Evolutionary conservation across 2,888 invertebrate genomes (phyloP), one percentile per base, ranked within the genome.

Genomic region (Eudemis profundana): DNA sequence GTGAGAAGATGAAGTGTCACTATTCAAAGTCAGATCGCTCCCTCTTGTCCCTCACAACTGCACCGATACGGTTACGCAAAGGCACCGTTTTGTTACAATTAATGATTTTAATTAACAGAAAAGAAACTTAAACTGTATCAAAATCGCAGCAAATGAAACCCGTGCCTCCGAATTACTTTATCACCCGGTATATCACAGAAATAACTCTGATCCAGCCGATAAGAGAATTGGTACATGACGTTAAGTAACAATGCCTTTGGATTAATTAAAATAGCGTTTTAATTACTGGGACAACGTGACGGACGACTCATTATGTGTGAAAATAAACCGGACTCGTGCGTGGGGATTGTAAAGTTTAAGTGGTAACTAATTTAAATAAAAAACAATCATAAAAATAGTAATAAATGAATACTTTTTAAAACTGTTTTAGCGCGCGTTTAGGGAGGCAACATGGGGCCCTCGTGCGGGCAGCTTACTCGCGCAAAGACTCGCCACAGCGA

Each of bases 71-170:
- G 50, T 51, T 64, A 57, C 70, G 72, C 74, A 76, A 84, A 82
- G 80, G 81, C 77, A 71, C 74, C 77, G 76, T 81, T 87, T 84
- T 83, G 81, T 80, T 82, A 84, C 84, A 87, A 85, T 88, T 86
- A 87, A 87, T 78, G 79, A 73, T 76, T 79, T 86, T 87, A 88
- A 88, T 88, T 89, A 86, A 84, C 72, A 78, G 79, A 81, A 82
- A 82, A 74, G 69, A 72, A 74, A 70, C 73, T 73, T 77, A 76
- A 78, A 82, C 78, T 78, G 81, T 79, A 82, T 78, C 81, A 83
- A 84, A 82, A 81, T 77, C 67, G 69, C 74, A 76, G 82, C 78
- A 82, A 83, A 84, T 81, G 81, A 78, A 75, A 78, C 71, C 69
- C 73, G 73, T 73, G 74, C 68, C 74, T 68, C 69, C 50, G 65